Evolutionary conservation across 2,113 vertebrate species (phyloP).

Genomic region (Xiphophorus couchianus): DNA sequence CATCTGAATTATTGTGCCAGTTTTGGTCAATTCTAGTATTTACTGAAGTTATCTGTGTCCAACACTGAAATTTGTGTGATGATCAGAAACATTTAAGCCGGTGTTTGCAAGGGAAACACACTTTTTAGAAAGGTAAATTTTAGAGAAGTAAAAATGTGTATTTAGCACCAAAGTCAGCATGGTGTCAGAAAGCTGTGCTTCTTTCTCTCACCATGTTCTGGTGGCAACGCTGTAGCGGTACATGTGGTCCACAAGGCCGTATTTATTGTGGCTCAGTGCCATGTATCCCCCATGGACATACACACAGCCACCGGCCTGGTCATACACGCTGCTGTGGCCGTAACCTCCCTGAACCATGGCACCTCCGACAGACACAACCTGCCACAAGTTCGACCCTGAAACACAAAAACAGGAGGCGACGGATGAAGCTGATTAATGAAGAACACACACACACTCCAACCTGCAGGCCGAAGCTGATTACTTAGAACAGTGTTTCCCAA

Average conservation of each 20-base stretch:
- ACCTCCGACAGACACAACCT: slow-evolving; percentile 79
- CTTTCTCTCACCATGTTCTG: slow-evolving; percentile 84
- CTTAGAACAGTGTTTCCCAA: background rate
- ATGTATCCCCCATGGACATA: slow-evolving; percentile 92
- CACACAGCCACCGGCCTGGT: slow-evolving; percentile 79
- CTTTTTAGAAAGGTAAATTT: too few species aligned
- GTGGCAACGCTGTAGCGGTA: slow-evolving; percentile 85
- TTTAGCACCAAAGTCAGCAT: too few species aligned
- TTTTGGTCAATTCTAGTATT: background rate
- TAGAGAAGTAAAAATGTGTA: too few species aligned
- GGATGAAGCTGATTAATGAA: slow-evolving; percentile 10
- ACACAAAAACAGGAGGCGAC: slow-evolving; percentile 3
- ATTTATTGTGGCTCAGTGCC: slow-evolving; percentile 89
- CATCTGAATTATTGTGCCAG: too few species aligned
- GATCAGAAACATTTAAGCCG: too few species aligned
- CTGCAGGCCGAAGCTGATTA: slow-evolving; percentile 19
- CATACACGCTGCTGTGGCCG: slow-evolving; percentile 90
- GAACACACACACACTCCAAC: background rate
- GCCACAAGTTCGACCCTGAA: slow-evolving; percentile 85
- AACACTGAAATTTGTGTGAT: background rate
- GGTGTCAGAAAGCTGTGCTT: background rate
- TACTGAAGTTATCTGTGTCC: background rate
- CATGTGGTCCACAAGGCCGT: slow-evolving; percentile 89
- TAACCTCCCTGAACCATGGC: slow-evolving; percentile 91
- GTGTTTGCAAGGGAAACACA: too few species aligned